Percentiles rank a stretch among this genome's conserved stretches.
phyloP scores from a whole-genome alignment of 2,113 vertebrate genomes.

The Panthera tigris region DNA sequence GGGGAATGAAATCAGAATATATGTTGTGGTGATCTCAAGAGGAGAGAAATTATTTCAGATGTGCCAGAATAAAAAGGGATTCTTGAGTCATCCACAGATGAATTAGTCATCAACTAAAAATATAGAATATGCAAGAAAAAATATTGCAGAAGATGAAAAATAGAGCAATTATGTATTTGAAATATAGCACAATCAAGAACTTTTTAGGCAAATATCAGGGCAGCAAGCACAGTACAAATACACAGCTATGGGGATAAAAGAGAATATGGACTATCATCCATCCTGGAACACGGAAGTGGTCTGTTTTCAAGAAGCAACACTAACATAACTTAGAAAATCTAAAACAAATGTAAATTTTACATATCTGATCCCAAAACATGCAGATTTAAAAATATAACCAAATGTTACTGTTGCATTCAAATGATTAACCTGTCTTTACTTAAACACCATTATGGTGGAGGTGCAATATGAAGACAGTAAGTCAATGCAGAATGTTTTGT shows the following conservation, averaged over 20 bases:
- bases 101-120: constrained; percentile 88
- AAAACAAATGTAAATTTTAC: neutral
- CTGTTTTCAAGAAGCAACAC: neutral
- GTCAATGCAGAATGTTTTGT: neutral
- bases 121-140: constrained; percentile 76
- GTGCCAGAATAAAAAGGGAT: constrained; percentile 80
- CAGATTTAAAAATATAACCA: neutral
- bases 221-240: neutral
- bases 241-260: neutral
- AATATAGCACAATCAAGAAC: constrained; percentile 50
- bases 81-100: constrained; percentile 81
- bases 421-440: neutral
- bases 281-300: neutral
- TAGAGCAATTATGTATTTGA: constrained; percentile 72
- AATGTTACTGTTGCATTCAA: neutral
- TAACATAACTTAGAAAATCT: neutral
- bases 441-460: neutral
- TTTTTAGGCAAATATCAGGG: neutral
- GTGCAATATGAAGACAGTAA: neutral
- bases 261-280: neutral
- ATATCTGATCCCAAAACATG: neutral
- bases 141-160: constrained; percentile 65
- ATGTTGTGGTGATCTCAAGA: constrained; percentile 75
- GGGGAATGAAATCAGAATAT: constrained; percentile 76
- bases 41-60: constrained; percentile 81